These are phyloP conservation scores for Mamestra configurata DNA, from an alignment of 1,140 invertebrate genomes.

Conservation along the genomic window DNA sequence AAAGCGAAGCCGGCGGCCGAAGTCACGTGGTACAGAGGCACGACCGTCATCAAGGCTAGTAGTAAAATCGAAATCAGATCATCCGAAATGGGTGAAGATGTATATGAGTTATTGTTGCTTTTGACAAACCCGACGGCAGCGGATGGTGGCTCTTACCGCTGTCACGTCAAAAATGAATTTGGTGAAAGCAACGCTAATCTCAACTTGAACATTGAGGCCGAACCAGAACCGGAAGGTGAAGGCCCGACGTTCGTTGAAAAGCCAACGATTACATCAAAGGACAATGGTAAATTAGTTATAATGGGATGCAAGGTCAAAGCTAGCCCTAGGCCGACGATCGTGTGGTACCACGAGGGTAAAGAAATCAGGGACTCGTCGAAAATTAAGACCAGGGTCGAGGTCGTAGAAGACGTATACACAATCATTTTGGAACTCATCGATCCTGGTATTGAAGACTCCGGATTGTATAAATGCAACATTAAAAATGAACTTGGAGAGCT, in stretches of 20 bases:
- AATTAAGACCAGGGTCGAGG: constrained; percentile 93
- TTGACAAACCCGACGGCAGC: constrained; percentile 96
- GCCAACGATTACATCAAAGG: constrained; percentile 96
- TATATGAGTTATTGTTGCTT: constrained; percentile 95
- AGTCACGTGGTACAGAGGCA: constrained; percentile 96
- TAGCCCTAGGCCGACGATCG: constrained; percentile 96
- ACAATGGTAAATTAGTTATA: constrained; percentile 98
- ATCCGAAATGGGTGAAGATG: constrained; percentile 93
- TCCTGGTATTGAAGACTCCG: constrained; percentile 97
- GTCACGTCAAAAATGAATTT: constrained; percentile 98
- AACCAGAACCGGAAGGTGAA: constrained; percentile 96
- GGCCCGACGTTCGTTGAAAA: constrained; percentile 99
- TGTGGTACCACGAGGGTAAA: constrained; percentile 96
- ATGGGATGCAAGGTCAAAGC: constrained; percentile 99
- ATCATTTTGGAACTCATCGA: constrained; percentile 97
- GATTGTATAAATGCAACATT: constrained; percentile 99
- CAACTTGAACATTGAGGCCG: constrained; percentile 99
- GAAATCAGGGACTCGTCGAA: constrained; percentile 93
- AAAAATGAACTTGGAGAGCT: constrained; percentile 98
- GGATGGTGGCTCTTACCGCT: constrained; percentile 99
- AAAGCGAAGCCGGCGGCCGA: constrained; percentile 97
- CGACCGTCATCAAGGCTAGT: constrained; percentile 94
- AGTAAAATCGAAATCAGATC: constrained; percentile 95
- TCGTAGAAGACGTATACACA: constrained; percentile 95
- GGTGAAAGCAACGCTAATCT: constrained; percentile 99